phyloP scores from a whole-genome alignment of 2,888 invertebrate species.

The Leptinotarsa juncta region DNA sequence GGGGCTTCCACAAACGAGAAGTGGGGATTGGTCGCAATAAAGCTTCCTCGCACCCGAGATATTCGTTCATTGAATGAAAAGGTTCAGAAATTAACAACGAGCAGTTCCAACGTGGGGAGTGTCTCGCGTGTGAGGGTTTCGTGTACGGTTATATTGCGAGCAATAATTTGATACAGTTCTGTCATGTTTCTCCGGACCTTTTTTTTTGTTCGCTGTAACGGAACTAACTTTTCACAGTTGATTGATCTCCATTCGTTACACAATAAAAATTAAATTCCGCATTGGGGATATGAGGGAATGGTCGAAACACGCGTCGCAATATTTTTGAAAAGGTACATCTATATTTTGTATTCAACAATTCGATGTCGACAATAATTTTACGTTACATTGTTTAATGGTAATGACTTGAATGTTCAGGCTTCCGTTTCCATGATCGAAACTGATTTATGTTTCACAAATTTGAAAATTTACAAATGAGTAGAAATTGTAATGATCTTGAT shows the following conservation, averaged over 20 bases:
- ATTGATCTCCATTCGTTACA: not conserved
- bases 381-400: not conserved
- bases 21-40: not conserved
- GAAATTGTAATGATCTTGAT: not conserved
- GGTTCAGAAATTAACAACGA: slow-evolving; percentile 11
- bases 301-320: not conserved
- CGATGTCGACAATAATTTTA: not conserved
- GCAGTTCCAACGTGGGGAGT: not conserved
- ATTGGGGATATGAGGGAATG: not conserved
- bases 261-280: not conserved
- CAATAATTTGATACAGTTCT: slow-evolving; percentile 5
- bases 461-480: not conserved
- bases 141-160: slow-evolving; percentile 1
- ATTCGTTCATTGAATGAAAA: not conserved
- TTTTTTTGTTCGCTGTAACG: not conserved
- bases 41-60: not conserved
- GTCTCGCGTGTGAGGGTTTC: slow-evolving; percentile 13
- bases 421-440: not conserved
- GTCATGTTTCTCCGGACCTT: not conserved
- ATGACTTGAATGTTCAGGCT: not conserved
- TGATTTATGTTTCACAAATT: not conserved
- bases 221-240: not conserved
- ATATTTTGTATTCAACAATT: not conserved
- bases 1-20: not conserved
- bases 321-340: not conserved